Base-by-base conservation (phyloP, 2,888 invertebrate genomes). In the Aquatica leii region DNA sequence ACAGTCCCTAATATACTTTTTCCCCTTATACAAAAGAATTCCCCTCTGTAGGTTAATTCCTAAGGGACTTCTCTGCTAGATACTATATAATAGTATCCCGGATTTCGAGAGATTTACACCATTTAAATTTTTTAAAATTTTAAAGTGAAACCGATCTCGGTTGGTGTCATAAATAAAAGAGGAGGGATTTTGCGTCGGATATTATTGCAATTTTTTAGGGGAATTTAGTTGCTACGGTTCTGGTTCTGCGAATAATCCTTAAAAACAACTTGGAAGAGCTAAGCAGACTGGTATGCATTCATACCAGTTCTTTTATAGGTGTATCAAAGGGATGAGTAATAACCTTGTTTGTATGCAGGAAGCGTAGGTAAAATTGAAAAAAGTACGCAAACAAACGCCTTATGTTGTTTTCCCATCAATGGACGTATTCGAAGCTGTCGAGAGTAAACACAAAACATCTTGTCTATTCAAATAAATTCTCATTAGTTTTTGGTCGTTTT, bases 21-120 rank as follows among this genome's bases (percentile, higher is more conserved):
- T 60, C 54, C 58, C 51, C 61, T 46, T 50, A 61, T 62, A 62
- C 48, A 46, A 66, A 63, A 55, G 56, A 56, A 62, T 34, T 37
- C 58, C 62, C 62, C 48, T 59, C 73, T 68, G 64, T 71, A 71
- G 75, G 73, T 76, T 74, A 75, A 73, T 74, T 73, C 76, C 69
- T 72, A 65, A 61, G 75, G 76, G 75, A 74, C 69, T 67, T 64
- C 61, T 59, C 57, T 61, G 56, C 57, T 69, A 73, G 74, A 77
- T 74, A 75, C 67, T 72, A 74, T 72, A 76, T 77, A 77, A 77
- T 76, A 71, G 74, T 73, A 74, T 76, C 73, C 73, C 71, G 69
- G 69, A 72, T 71, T 71, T 67, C 66, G 62, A 60, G 68, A 76
- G 75, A 76, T 77, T 77, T 74, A 68, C 74, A 74, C 75, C 73